Percentiles rank a stretch among this genome's conserved stretches.
Conservation (phyloP, 2,797 vertebrate genomes). For the Pangasius sanitwongsei region DNA sequence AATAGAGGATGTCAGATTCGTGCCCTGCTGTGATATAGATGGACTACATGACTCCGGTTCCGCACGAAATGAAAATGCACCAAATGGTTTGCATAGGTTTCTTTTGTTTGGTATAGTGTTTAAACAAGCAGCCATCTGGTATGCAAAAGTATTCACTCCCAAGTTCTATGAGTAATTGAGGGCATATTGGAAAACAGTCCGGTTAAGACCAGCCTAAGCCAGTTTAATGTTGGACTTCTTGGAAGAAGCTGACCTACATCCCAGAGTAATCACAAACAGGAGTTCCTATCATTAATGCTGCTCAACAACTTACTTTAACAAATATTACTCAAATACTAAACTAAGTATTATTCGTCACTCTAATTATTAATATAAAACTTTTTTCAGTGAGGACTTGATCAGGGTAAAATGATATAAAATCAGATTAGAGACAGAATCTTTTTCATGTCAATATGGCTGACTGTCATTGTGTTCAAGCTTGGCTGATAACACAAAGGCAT, state of each 20-base stretch:
- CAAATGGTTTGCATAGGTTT: not conserved
- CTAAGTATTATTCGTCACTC: too few relatives aligned
- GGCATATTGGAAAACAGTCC: constrained; percentile 13
- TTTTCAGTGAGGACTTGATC: not conserved
- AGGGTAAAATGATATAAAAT: not conserved
- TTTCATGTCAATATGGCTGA: not conserved
- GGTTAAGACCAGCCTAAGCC: not conserved
- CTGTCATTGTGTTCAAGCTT: not conserved
- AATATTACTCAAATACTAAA: not conserved
- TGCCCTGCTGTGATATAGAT: not conserved
- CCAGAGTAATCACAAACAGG: not conserved
- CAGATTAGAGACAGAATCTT: not conserved
- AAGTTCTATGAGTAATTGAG: not conserved
- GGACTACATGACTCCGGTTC: not conserved
- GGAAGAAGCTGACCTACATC: not conserved
- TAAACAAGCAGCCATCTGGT: not conserved
- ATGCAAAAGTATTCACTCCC: not conserved
- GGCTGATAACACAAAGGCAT: not conserved
- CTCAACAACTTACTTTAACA: not conserved
- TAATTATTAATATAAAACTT: not conserved
- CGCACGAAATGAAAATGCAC: not conserved
- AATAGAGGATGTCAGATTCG: not conserved
- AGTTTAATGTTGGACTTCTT: not conserved
- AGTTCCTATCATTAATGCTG: not conserved
- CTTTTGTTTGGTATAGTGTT: not conserved